Conservation (phyloP, 2,888 invertebrate genomes). For the Leptinotarsa rubiginosa region DNA sequence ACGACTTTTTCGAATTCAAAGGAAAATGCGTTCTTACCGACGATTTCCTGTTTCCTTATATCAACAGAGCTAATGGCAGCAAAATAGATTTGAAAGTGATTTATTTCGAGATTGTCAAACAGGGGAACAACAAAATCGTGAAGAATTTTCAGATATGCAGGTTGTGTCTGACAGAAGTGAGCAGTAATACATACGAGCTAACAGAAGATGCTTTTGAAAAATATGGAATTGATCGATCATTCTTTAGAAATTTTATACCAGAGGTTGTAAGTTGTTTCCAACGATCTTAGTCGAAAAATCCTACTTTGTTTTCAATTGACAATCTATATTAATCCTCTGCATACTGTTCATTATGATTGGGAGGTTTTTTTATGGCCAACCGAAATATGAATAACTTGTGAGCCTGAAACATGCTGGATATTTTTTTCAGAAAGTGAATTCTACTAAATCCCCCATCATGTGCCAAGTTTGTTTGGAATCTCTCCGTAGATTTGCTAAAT, state of each 20-base stretch:
- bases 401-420: neutral
- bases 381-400: neutral
- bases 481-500: neutral
- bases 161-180: neutral
- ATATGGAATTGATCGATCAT: neutral
- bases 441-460: neutral
- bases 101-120: neutral
- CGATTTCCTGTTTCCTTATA: neutral
- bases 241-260: conserved; percentile 2
- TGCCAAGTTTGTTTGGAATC: neutral
- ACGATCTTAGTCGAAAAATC: neutral
- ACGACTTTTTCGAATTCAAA: conserved; percentile 4
- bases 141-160: conserved; percentile 12
- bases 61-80: neutral
- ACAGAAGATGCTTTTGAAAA: neutral
- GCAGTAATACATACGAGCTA: neutral
- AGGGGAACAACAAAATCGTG: neutral
- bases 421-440: conserved; percentile 1
- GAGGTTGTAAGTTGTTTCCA: conserved; percentile 6
- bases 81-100: neutral
- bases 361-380: neutral
- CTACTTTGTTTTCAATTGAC: neutral
- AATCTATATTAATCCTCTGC: neutral
- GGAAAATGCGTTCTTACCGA: conserved; percentile 1
- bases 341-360: neutral